Conservation (phyloP, 2,113 vertebrate genomes). For the Sarotherodon lohbergeri region DNA sequence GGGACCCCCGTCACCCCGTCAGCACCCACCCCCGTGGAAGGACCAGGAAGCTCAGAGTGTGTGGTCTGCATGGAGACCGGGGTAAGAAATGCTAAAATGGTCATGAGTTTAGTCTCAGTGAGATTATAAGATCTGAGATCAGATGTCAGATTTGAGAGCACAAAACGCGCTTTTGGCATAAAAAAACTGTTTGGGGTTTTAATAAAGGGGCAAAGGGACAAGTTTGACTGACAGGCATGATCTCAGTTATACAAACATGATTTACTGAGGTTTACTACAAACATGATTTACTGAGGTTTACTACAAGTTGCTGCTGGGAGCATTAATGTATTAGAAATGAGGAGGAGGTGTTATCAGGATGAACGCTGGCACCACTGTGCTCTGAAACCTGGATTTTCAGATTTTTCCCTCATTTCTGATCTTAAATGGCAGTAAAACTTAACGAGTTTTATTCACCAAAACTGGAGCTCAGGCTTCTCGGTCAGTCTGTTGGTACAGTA, state of each 20-base stretch:
- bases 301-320: neutral
- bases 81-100: slow-evolving; percentile 68
- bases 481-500: neutral
- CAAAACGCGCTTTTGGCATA: neutral
- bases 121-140: neutral
- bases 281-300: neutral
- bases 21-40: slow-evolving; percentile 57
- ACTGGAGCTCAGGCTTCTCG: neutral
- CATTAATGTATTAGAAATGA: neutral
- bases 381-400: neutral
- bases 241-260: neutral
- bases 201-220: neutral
- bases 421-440: neutral
- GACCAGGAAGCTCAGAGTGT: slow-evolving; percentile 76
- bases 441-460: neutral
- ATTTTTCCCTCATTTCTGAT: neutral
- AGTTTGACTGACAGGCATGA: neutral
- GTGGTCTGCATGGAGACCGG: slow-evolving; percentile 90
- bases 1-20: slow-evolving; percentile 65
- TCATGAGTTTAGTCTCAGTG: neutral
- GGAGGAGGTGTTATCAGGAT: neutral
- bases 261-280: neutral
- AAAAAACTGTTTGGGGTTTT: neutral
- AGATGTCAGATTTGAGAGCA: neutral
- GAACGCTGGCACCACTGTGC: neutral